Evolutionary conservation across 2,888 invertebrate genomes (phyloP), one percentile per base, ranked within the genome.

Genomic region (Microplitis deprimator): DNA sequence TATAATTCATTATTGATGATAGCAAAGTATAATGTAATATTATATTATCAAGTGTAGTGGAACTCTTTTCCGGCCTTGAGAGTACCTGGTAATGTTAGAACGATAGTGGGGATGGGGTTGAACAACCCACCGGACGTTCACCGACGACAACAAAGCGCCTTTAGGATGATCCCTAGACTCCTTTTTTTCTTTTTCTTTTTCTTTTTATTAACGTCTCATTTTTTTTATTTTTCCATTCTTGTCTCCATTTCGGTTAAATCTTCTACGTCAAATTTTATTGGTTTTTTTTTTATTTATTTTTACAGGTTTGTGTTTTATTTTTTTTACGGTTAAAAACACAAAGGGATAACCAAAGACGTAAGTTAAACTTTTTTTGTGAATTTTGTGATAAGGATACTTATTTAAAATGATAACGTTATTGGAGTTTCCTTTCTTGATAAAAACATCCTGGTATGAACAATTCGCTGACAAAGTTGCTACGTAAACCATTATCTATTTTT

Each of bases 371-470:
- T 50, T 13, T 50, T 50, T 8, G 50, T 50, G 8, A 50, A 50
- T 50, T 50, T 50, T 13, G 13, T 5, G 8, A 13, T 13, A 13
- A 50, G 50, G 13, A 50, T 50, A 50, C 50, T 50, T 8, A 50
- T 50, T 50, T 50, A 50, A 50, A 50, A 64, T 64, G 29, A 70
- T 29, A 60, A 59, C 64, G 68, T 16, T 38, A 64, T 40, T 67
- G 61, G 29, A 73, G 60, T 77, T 80, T 74, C 77, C 78, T 73
- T 75, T 50, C 70, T 65, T n/a, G 81, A 81, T 80, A 80, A 77
- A 75, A 16, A n/a, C 68, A 77, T 77, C 74, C 74, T 41, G 67
- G 17, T 6, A 65, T 16, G 38, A 73, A 50, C 65, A 50, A 50
- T 50, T 50, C 50, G 50, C 50, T 50, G 13, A 50, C 50, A 50